Conservation (phyloP, 2,113 vertebrate genomes). For the Pteropus alecto region DNA sequence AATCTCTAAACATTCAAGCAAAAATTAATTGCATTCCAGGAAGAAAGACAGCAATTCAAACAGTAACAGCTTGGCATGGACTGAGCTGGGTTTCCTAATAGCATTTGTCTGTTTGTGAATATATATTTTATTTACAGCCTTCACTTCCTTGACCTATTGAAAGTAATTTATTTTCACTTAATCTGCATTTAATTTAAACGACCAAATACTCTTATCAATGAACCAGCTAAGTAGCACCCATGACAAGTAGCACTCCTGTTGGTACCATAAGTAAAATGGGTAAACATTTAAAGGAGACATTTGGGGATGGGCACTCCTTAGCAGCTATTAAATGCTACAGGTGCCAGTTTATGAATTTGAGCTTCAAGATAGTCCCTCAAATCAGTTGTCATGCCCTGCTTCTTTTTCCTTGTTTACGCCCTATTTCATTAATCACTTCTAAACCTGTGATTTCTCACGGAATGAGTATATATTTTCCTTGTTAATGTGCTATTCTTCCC, state of each 20-base stretch:
- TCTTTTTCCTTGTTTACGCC: neutral
- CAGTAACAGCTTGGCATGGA: constrained; percentile 46
- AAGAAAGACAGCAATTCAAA: constrained; percentile 56
- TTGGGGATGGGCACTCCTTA: neutral
- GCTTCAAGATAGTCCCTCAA: neutral
- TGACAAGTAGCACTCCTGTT: neutral
- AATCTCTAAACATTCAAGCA: constrained; percentile 59
- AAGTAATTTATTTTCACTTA: constrained; percentile 59
- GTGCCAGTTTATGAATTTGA: neutral
- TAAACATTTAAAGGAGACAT: neutral
- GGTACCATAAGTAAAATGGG: neutral
- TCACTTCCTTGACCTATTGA: constrained; percentile 54
- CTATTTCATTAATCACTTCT: neutral
- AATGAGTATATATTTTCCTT: neutral
- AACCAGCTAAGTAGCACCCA: neutral
- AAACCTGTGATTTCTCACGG: neutral
- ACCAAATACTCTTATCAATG: constrained; percentile 34
- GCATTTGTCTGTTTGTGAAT: constrained; percentile 45
- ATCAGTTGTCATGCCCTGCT: neutral
- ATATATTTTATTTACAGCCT: constrained; percentile 61
- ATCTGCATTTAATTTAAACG: constrained; percentile 65
- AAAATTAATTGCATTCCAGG: constrained; percentile 69
- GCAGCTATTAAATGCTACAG: neutral
- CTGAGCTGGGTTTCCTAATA: constrained; percentile 40
- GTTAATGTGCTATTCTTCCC: neutral